phyloP scores from a whole-genome alignment of 2,797 vertebrate species.

The Capromys pilorides region DNA sequence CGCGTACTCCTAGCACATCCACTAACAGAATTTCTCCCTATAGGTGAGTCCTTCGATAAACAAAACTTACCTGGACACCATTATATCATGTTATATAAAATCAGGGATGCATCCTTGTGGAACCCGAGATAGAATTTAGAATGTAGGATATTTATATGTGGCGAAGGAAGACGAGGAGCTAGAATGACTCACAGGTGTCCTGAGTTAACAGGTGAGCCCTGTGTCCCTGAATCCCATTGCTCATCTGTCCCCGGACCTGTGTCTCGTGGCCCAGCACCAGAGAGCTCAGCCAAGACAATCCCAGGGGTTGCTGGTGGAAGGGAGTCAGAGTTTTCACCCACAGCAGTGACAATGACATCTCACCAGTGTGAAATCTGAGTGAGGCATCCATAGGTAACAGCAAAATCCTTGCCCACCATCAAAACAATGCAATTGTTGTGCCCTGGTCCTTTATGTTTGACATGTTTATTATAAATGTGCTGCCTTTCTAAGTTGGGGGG shows the following conservation, averaged over 20 bases:
- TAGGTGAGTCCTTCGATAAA: neutral
- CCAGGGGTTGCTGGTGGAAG: neutral
- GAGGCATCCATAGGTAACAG: neutral
- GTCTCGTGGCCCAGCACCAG: neutral
- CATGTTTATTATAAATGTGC: neutral
- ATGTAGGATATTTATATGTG: neutral
- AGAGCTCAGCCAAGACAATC: neutral
- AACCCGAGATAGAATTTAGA: neutral
- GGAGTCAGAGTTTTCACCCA: neutral
- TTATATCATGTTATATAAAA: neutral
- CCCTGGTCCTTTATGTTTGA: neutral
- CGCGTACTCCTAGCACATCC: neutral
- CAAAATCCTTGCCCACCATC: conserved; percentile 1
- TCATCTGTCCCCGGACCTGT: neutral
- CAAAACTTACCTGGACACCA: neutral
- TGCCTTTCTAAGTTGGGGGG: neutral
- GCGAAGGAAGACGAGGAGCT: neutral
- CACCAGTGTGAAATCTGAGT: neutral
- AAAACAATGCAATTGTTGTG: neutral
- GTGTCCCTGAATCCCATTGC: neutral
- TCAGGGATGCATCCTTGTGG: neutral
- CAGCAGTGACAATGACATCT: neutral
- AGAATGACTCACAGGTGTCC: neutral
- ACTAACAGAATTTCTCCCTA: neutral
- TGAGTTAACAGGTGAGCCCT: neutral